phyloP scores from a whole-genome alignment of 2,113 vertebrate species.

The Nothocercus nigrocapillus region DNA sequence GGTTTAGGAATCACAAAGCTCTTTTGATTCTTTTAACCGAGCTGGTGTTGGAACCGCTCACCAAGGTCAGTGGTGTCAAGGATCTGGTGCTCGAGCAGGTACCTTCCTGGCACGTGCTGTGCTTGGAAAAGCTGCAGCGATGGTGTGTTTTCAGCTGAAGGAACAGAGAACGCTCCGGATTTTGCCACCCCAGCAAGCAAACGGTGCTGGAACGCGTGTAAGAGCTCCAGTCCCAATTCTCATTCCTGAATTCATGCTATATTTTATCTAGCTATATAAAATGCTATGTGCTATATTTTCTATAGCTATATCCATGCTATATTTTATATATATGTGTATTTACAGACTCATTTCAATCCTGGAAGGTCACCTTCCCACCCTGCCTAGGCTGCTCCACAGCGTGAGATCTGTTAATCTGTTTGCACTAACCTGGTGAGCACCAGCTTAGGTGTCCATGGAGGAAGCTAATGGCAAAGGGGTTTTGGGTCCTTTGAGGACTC shows the following conservation, averaged over 20 bases:
- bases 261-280: neutral
- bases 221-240: neutral
- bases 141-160: neutral
- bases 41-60: neutral
- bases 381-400: neutral
- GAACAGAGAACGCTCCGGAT: neutral
- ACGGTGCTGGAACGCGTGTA: neutral
- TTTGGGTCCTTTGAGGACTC: neutral
- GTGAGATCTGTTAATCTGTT: neutral
- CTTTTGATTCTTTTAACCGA: no score
- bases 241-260: neutral
- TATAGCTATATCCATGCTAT: neutral
- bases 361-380: neutral
- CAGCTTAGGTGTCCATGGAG: neutral
- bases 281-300: no score
- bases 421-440: neutral
- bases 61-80: neutral
- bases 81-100: neutral
- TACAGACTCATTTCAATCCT: neutral
- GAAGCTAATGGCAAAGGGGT: accelerated
- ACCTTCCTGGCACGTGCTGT: neutral
- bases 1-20: no score
- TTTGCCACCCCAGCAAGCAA: neutral
- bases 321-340: neutral
- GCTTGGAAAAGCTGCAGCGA: neutral